Conservation (phyloP, 2,797 vertebrate genomes). For the Morelia viridis region DNA sequence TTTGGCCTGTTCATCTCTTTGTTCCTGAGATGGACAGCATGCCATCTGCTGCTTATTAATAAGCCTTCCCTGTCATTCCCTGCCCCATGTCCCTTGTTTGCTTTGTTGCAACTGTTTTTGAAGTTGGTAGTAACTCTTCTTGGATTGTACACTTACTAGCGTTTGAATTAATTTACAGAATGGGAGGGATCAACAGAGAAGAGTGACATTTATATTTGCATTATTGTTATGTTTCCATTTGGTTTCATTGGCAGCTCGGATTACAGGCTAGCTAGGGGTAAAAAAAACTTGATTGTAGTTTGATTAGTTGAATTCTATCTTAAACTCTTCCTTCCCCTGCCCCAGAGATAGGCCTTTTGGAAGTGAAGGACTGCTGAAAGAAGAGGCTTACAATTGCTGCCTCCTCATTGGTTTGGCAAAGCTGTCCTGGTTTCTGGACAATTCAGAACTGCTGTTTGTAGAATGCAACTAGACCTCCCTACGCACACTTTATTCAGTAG, state of each 20-base stretch:
- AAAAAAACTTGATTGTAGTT: background rate
- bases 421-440: constrained; percentile 29
- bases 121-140: constrained; percentile 45
- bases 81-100: background rate
- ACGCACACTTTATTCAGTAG: constrained; percentile 38
- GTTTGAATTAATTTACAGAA: constrained; percentile 41
- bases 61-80: constrained; percentile 19
- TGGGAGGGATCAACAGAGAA: constrained; percentile 4
- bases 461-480: constrained; percentile 40
- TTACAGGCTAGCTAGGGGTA: background rate
- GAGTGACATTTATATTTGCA: background rate
- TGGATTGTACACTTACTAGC: constrained; percentile 40
- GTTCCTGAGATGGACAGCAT: constrained; percentile 51
- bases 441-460: constrained; percentile 31
- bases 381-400: background rate
- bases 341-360: constrained; percentile 20
- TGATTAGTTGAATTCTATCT: constrained; percentile 36
- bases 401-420: background rate
- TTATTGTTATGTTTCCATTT: background rate
- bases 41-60: constrained; percentile 40
- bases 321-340: constrained; percentile 29
- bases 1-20: constrained; percentile 51
- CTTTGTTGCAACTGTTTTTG: constrained; percentile 47
- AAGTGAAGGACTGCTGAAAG: constrained; percentile 36
- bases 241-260: constrained; percentile 13